Evolutionary conservation across 30 jellyfish, hydroid and myxozoan species (phyloP).

Genomic region (Chironex yamaguchii): DNA sequence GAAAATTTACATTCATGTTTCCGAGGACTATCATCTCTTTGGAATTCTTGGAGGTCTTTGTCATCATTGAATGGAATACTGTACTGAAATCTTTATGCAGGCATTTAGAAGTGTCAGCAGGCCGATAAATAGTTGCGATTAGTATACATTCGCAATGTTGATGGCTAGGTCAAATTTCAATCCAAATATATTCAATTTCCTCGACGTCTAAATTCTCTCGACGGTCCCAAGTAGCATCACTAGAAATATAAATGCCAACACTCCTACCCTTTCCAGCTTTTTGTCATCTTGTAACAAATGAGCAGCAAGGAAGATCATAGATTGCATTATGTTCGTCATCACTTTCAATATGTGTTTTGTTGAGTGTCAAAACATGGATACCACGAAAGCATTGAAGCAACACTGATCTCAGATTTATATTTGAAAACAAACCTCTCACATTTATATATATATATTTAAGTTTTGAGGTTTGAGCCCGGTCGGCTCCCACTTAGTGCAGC

Average conservation of each 20-base stretch:
- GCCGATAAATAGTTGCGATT: slow-evolving; percentile 53
- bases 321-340: slow-evolving; percentile 8
- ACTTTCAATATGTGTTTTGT: slow-evolving; percentile 64
- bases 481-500: no score
- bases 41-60: slow-evolving; percentile 66
- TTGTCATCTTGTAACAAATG: slow-evolving; percentile 64
- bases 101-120: slow-evolving; percentile 65
- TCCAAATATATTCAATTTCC: slow-evolving; percentile 27
- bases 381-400: slow-evolving; percentile 54
- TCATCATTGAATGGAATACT: slow-evolving; percentile 30
- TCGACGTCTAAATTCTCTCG: slow-evolving; percentile 71
- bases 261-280: slow-evolving; percentile 72
- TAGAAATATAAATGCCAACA: slow-evolving; percentile 72
- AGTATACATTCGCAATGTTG: slow-evolving; percentile 51
- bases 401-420: slow-evolving; percentile 45
- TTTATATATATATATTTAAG: no score
- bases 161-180: slow-evolving; percentile 67
- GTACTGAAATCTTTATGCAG: slow-evolving; percentile 46
- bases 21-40: slow-evolving; percentile 45
- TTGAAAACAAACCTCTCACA: slow-evolving; percentile 65
- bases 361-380: slow-evolving; percentile 50
- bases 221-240: slow-evolving; percentile 58
- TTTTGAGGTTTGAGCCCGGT: no score
- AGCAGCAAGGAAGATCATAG: slow-evolving; percentile 60
- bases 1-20: slow-evolving; percentile 34